Conservation (phyloP, 2,797 vertebrate genomes). For the Urocyon cinereoargenteus region DNA sequence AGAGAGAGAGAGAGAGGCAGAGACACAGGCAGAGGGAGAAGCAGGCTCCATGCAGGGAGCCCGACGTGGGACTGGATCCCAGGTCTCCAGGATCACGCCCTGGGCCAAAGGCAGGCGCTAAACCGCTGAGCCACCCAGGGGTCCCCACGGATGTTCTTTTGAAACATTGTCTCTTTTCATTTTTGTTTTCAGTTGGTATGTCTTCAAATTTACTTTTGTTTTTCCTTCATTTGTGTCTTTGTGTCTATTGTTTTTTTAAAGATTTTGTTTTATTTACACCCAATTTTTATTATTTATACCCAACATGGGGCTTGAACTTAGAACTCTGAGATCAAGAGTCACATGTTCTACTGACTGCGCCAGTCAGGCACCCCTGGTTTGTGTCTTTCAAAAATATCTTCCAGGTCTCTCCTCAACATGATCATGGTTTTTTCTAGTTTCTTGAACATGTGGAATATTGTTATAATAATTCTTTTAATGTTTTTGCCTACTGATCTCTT, state of each 20-base stretch:
- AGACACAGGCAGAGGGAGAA: no score
- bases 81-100: no score
- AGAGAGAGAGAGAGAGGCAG: no score
- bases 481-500: neutral
- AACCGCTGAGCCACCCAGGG: no score
- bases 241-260: neutral
- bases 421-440: neutral
- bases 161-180: neutral
- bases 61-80: no score
- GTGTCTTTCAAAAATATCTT: slow-evolving; percentile 8
- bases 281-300: no score
- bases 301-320: neutral
- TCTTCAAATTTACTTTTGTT: neutral
- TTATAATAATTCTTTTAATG: slow-evolving; percentile 28
- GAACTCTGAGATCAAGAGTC: neutral
- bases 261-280: neutral
- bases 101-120: no score
- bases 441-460: neutral
- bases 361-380: neutral
- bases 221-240: neutral
- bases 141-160: neutral
- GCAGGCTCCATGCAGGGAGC: no score
- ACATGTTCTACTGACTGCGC: neutral
- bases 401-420: neutral
- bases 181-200: neutral